phyloP scores from a whole-genome alignment of 2,113 vertebrate genomes.

The Gracilinanus agilis region DNA sequence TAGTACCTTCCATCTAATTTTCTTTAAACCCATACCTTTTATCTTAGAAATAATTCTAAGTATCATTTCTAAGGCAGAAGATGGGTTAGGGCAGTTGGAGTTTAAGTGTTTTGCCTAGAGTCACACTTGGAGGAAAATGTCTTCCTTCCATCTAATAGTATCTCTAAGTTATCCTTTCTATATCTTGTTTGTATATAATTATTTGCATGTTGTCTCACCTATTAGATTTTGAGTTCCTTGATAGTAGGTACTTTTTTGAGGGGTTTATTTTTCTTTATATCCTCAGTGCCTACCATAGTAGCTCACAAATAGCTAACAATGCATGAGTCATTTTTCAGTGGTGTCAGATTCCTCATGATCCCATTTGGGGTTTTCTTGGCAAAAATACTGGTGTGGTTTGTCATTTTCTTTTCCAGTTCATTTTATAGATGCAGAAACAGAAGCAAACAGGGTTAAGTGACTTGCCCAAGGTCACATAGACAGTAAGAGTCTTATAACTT shows the following conservation, averaged over 20 bases:
- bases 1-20: neutral
- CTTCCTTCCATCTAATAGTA: neutral
- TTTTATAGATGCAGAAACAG: neutral
- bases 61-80: too few species aligned
- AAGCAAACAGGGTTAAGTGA: neutral
- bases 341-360: neutral
- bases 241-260: neutral
- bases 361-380: neutral
- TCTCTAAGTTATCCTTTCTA: neutral
- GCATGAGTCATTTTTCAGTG: neutral
- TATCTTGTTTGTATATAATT: neutral
- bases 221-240: neutral
- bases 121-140: too few species aligned
- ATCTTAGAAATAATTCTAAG: too few species aligned
- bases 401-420: neutral
- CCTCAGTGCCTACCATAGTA: neutral
- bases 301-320: neutral
- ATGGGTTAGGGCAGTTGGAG: too few species aligned
- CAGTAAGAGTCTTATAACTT: neutral
- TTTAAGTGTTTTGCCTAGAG: too few species aligned
- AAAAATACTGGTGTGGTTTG: neutral
- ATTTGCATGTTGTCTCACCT: neutral
- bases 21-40: too few species aligned
- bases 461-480: neutral
- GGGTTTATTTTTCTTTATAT: neutral